Evolutionary conservation across 2,797 vertebrate genomes (phyloP), one percentile per base, ranked within the genome.

Genomic region (Apogon hyalosoma): DNA sequence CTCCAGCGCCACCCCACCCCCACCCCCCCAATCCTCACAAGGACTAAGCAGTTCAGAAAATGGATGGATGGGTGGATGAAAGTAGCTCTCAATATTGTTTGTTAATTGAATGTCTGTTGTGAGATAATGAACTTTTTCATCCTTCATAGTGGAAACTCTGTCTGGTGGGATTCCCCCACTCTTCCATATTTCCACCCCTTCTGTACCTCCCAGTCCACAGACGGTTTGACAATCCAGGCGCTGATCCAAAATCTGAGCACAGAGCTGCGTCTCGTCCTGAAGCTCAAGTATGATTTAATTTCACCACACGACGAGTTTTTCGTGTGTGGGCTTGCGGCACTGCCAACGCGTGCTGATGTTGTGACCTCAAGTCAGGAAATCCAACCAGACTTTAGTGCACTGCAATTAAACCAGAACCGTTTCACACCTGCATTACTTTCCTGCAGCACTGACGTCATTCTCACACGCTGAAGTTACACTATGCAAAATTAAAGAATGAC

Each of bases 231-330:
- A 72, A 47, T 59, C 84, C 64, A 69, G 90, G 87, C 84, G n/a
- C 87, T 63, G 77, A 89, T 92, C 90, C 90, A 91, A 76, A 62
- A 77, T 84, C 87, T 73, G 71, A 92, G 87, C 77, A 28, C 11
- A 54, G 65, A 87, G 89, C 73, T 33, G 64, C 79, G 82, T 78
- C 69, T 86, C 61, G 10, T 84, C 48, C 24, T 81, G 89, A 82
- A 90, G 87, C 87, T 87, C 78, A 89, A 87, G 92, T 75, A 88
- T 93, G 87, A 88, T 94, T 87, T 92, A 82, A 78, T 73, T 90
- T 75, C 88, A 87, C 82, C 90, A 84, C 90, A 92, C 93, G 92
- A 82, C 82, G 66, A 62, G 78, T 73, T 78, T n/a, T 69, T 70
- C 81, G 72, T 93, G 92, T 93, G 90, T 93, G 92, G 92, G 93